Evolutionary conservation across 2,888 invertebrate species (phyloP).

Genomic region (Hylaea fasciaria): DNA sequence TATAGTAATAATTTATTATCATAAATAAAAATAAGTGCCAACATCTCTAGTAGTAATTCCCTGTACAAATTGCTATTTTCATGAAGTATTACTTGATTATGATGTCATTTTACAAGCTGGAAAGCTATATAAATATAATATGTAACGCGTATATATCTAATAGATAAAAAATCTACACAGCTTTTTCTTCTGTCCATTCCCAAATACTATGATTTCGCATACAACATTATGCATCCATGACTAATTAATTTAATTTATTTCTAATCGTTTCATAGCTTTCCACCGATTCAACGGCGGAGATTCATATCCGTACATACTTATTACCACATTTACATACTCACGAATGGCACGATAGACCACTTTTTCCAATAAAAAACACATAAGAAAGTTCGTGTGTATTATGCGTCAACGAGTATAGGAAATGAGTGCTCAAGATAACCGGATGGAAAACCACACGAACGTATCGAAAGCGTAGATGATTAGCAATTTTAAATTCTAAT

Average conservation of each 20-base stretch:
- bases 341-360: slow-evolving; percentile 39
- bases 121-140: too few species aligned
- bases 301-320: slow-evolving; percentile 43
- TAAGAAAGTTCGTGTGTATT: slow-evolving; percentile 31
- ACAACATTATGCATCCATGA: background rate
- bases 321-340: slow-evolving; percentile 42
- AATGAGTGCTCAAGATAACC: slow-evolving; percentile 49
- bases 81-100: too few species aligned
- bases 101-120: too few species aligned
- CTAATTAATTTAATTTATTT: slow-evolving; percentile 46
- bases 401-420: slow-evolving; percentile 53
- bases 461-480: slow-evolving; percentile 29
- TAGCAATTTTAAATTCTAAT: slow-evolving; percentile 6
- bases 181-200: background rate
- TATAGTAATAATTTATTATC: too few species aligned
- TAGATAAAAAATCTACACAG: background rate
- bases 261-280: slow-evolving; percentile 47
- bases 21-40: too few species aligned
- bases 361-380: slow-evolving; percentile 38
- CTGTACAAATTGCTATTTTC: too few species aligned
- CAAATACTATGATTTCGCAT: too few species aligned
- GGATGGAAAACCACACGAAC: slow-evolving; percentile 43
- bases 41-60: too few species aligned
- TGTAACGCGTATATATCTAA: too few species aligned
- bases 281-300: slow-evolving; percentile 41